Conservation (phyloP, 2,113 vertebrate species). For the Halichoerus grypus region DNA sequence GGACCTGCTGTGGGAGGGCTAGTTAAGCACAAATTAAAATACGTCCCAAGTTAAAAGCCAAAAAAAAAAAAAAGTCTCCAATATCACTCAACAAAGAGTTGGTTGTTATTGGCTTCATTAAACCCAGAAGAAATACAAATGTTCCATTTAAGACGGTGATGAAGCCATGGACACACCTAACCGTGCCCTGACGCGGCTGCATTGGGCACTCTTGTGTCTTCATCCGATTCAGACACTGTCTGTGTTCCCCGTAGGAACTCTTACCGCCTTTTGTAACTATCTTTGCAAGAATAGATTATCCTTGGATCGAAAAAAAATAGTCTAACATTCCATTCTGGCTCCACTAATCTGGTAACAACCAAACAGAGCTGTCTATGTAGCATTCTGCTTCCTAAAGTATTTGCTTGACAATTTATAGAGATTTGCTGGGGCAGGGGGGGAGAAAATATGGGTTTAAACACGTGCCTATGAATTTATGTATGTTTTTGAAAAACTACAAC, state of each 20-base stretch:
- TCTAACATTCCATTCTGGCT: neutral
- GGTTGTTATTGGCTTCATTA: slow-evolving; percentile 57
- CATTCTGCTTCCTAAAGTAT: neutral
- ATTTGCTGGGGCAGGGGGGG: neutral
- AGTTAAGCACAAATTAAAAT: slow-evolving; percentile 67
- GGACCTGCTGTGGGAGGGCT: neutral
- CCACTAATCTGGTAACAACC: neutral
- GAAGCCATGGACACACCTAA: neutral
- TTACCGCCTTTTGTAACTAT: slow-evolving; percentile 23
- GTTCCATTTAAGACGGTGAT: slow-evolving; percentile 3
- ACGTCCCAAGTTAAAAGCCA: slow-evolving; percentile 52
- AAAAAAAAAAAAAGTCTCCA: neutral
- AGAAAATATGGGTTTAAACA: neutral
- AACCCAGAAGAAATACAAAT: slow-evolving; percentile 45
- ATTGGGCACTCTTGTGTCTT: neutral
- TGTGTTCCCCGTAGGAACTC: neutral
- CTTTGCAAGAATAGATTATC: slow-evolving; percentile 42
- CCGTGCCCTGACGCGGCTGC: neutral
- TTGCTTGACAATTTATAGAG: neutral
- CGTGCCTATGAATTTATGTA: neutral
- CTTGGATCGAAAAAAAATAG: neutral
- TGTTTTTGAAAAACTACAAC: neutral
- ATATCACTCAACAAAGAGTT: neutral
- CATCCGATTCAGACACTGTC: neutral
- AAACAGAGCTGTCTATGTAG: neutral